phyloP scores from a whole-genome alignment of 2,113 vertebrate genomes.

The Lophius piscatorius region DNA sequence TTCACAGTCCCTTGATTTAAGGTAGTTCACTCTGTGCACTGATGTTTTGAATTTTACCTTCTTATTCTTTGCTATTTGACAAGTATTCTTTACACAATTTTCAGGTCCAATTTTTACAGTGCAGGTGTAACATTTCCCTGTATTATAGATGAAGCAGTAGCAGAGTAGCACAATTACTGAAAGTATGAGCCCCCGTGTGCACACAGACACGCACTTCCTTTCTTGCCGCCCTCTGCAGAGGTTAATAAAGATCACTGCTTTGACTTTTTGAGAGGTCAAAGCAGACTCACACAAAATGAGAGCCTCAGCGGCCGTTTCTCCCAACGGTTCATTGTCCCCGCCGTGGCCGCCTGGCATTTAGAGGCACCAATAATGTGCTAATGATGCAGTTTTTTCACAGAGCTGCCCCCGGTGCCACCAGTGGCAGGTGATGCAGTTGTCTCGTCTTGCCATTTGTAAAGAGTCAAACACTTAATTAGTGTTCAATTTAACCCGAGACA shows the following conservation, averaged over 20 bases:
- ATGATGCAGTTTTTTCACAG: slow-evolving; percentile 72
- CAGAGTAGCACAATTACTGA: slow-evolving; percentile 18
- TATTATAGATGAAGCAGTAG: no score
- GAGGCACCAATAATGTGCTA: slow-evolving; percentile 77
- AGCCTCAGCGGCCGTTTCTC: slow-evolving; percentile 40
- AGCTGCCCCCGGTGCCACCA: slow-evolving; percentile 45
- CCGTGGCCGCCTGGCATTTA: slow-evolving; percentile 76
- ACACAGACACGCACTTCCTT: slow-evolving; percentile 10
- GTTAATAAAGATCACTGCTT: slow-evolving; percentile 62
- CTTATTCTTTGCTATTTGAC: no score
- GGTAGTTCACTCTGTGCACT: no score
- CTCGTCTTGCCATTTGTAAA: slow-evolving; percentile 47
- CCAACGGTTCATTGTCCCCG: slow-evolving; percentile 54
- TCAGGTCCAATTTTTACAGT: no score
- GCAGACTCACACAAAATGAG: slow-evolving; percentile 41
- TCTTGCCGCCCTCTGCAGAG: slow-evolving; percentile 36
- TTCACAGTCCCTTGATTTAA: no score
- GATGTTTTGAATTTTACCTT: no score
- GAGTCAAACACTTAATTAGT: slow-evolving; percentile 65
- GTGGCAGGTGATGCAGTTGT: slow-evolving; percentile 38
- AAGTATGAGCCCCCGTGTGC: slow-evolving; percentile 8
- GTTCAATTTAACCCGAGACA: slow-evolving; percentile 53
- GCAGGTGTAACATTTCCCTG: no score
- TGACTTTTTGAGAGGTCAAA: slow-evolving; percentile 63
- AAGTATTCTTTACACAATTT: no score